phyloP scores from a whole-genome alignment of 2,888 invertebrate genomes.

The Noctua pronuba region DNA sequence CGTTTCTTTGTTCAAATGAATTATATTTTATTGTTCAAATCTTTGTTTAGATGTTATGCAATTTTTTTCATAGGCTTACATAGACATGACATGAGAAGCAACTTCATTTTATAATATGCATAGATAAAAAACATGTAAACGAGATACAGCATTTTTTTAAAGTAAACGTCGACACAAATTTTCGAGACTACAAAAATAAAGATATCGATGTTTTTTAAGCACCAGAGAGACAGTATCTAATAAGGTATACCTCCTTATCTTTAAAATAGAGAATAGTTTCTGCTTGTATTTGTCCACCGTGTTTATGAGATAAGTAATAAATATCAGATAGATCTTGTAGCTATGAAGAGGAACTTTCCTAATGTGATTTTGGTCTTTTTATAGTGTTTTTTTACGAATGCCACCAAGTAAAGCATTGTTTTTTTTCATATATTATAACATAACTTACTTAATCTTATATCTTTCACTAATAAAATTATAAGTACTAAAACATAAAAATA shows the following conservation, averaged over 20 bases:
- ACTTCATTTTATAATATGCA: not conserved
- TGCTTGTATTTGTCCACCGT: slow-evolving; percentile 39
- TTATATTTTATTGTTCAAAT: not conserved
- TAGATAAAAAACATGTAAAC: not conserved
- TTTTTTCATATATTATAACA: slow-evolving; percentile 37
- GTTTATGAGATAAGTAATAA: slow-evolving; percentile 45
- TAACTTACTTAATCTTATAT: slow-evolving; percentile 52
- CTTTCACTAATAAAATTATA: slow-evolving; percentile 35
- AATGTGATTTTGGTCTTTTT: slow-evolving; percentile 56
- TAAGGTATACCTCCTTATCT: not conserved
- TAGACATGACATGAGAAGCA: not conserved
- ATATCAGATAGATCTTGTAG: slow-evolving; percentile 58
- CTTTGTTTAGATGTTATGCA: not conserved
- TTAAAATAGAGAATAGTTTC: not conserved
- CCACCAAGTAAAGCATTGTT: slow-evolving; percentile 37
- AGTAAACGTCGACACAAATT: not conserved
- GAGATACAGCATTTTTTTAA: not conserved
- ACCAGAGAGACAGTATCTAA: not conserved
- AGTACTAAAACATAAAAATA: slow-evolving; percentile 46
- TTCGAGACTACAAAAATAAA: not conserved
- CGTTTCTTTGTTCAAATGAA: not conserved
- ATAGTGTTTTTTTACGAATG: slow-evolving; percentile 48
- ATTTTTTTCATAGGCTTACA: no score
- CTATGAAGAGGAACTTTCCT: slow-evolving; percentile 66
- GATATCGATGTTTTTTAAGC: not conserved